A percentile compares a stretch with the other conserved stretches of the same genome.
Conservation (phyloP, 1,140 invertebrate species). For the Drosophila parabipectinata region DNA sequence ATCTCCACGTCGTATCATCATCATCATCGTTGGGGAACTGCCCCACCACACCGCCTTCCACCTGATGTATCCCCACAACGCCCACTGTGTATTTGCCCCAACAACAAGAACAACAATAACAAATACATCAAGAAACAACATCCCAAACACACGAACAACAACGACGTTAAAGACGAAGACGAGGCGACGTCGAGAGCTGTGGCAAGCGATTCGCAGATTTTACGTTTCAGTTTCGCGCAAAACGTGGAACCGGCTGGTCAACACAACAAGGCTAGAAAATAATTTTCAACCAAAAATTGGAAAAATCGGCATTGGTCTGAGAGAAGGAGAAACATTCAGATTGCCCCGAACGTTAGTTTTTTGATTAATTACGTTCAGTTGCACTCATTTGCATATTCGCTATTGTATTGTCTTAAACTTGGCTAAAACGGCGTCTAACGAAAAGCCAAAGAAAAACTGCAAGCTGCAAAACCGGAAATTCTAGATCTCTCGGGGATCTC, state of each 20-base stretch:
- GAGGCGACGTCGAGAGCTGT: constrained; percentile 41
- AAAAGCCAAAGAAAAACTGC: constrained; percentile 28
- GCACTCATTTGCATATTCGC: constrained; percentile 47
- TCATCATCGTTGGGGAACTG: constrained; percentile 15
- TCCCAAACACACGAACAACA: constrained; percentile 9
- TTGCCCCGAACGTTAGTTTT: constrained; percentile 37
- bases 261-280: constrained; percentile 33
- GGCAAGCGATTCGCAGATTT: constrained; percentile 70
- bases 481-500: constrained; percentile 61
- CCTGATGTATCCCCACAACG: background rate
- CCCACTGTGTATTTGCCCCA: background rate
- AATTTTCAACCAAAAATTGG: constrained; percentile 33
- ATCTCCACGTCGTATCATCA: constrained; percentile 19
- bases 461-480: constrained; percentile 73
- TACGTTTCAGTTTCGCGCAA: constrained; percentile 79
- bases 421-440: constrained; percentile 1
- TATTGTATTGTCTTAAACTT: constrained; percentile 42
- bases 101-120: background rate
- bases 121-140: background rate
- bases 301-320: constrained; percentile 43
- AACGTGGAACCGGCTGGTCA: constrained; percentile 78
- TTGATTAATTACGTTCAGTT: constrained; percentile 38
- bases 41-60: background rate
- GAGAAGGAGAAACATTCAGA: constrained; percentile 27
- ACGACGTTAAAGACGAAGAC: constrained; percentile 13